Evolutionary conservation across 2,113 vertebrate species (phyloP), one percentile per base, ranked within the genome.

Genomic region (Leptodactylus fuscus): DNA sequence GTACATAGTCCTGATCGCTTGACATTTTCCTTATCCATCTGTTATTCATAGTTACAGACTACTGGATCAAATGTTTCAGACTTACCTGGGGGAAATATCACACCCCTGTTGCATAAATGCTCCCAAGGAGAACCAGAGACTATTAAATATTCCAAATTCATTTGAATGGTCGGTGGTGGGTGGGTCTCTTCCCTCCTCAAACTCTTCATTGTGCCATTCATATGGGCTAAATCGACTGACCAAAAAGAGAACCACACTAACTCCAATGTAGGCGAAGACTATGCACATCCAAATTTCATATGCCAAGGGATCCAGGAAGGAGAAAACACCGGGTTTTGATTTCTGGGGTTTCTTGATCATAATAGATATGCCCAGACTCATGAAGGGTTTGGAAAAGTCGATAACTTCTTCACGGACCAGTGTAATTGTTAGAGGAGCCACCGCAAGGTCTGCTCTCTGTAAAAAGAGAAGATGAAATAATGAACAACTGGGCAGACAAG

Each of bases 221-320:
- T 99, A 99, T 0, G 98, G 98, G 89, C 98, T 99, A 94, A 99
- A 99, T 76, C 98, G 97, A 85, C 98, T 99, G 90, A 99, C 98
- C 67, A 99, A 93, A 93, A 99, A 99, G 73, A 99, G 97, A 27
- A 99, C 98, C 0, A 99, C 98, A 0, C 98, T 99, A 87, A 99
- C 98, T 73, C 98, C 98, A 16, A 99, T 99, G 95, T 99, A 99
- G 91, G 98, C 98, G 55, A 99, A 99, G 58, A 99, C 98, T 0
- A 99, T 99, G 91, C 98, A 99, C 98, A 99, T 99, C 98, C 98
- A 99, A 88, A 99, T 99, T 91, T 99, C 98, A 0, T 99, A 99
- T 44, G 98, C 98, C 93, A 99, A 91, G 0, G 98, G 98, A 90
- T 99, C 98, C 89, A 99, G 94, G 92, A 99, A 99, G 51, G 98